phyloP scores from a whole-genome alignment of 2,888 invertebrate species.

The Nephrocerus scutellatus region DNA sequence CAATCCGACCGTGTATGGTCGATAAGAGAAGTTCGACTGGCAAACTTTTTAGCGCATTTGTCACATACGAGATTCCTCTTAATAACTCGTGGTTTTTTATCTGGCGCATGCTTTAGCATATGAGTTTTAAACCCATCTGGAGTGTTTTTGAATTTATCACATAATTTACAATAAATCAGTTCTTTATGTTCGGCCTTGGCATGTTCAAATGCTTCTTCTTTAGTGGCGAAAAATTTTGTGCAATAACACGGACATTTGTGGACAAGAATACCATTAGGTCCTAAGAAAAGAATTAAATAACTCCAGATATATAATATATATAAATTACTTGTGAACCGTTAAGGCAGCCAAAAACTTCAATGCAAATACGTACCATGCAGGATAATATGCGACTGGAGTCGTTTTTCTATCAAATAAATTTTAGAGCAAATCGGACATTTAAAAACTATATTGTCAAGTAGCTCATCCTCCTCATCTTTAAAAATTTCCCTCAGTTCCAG shows the following conservation, averaged over 20 bases:
- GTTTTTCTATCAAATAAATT: constrained; percentile 37
- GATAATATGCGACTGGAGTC: constrained; percentile 38
- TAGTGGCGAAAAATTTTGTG: constrained; percentile 41
- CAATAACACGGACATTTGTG: constrained; percentile 49
- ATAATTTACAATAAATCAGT: constrained; percentile 46
- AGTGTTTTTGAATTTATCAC: constrained; percentile 47
- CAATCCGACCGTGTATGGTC: constrained; percentile 49
- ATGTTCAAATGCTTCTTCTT: constrained; percentile 45
- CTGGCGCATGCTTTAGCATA: constrained; percentile 32
- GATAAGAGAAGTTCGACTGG: constrained; percentile 43
- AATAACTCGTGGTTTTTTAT: constrained; percentile 31
- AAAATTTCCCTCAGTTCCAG: constrained; percentile 35
- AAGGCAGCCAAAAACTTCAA: not conserved
- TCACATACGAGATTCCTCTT: constrained; percentile 41
- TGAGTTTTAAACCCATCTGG: constrained; percentile 48
- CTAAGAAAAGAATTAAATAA: constrained; percentile 11
- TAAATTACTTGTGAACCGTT: not conserved
- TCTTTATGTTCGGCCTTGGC: constrained; percentile 44
- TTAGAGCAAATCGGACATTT: constrained; percentile 42
- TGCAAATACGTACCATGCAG: constrained; percentile 32
- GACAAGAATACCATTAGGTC: constrained; percentile 36
- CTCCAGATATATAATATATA: not conserved
- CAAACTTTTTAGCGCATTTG: constrained; percentile 45
- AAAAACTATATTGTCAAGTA: constrained; percentile 32
- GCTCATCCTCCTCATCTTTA: constrained; percentile 30